These are phyloP conservation scores for Rhagonycha fulva DNA, from an alignment of 2,888 invertebrate species.

Conservation along the genomic window DNA sequence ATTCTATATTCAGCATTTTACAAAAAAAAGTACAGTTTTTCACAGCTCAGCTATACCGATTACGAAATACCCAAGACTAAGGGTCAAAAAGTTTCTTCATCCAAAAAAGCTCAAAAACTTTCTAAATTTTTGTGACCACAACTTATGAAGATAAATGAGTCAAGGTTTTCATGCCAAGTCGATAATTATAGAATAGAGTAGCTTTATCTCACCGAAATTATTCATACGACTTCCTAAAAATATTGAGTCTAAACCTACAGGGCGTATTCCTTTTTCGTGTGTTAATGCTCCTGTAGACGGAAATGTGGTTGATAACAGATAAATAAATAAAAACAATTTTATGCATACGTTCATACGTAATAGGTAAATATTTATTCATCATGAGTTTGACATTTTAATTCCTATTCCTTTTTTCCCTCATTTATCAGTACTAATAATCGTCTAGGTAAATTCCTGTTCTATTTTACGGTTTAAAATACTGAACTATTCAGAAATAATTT, in stretches of 20 bases:
- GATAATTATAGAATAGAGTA: not conserved
- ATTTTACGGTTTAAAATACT: not conserved
- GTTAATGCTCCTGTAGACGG: not conserved
- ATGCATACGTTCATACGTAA: not conserved
- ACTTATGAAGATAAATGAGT: not conserved
- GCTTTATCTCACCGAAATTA: not conserved
- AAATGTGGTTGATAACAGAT: not conserved
- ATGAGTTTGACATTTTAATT: not conserved
- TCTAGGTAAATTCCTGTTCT: not conserved
- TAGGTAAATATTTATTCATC: not conserved
- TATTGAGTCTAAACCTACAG: not conserved
- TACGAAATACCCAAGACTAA: not conserved
- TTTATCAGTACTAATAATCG: not conserved
- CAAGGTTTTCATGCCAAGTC: not conserved
- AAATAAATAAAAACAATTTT: not conserved
- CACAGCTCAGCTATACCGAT: not conserved
- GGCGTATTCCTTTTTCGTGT: not conserved
- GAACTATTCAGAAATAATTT: not conserved
- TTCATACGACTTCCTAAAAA: not conserved
- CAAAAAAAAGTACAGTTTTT: not conserved
- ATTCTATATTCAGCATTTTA: not conserved
- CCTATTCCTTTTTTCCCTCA: too few species aligned
- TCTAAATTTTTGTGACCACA: not conserved
- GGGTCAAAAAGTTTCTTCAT: not conserved
- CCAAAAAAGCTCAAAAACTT: not conserved